Percentiles rank a stretch among this genome's conserved stretches.
phyloP scores from a whole-genome alignment of 2,797 vertebrate genomes.

The Diplodus puntazzo region DNA sequence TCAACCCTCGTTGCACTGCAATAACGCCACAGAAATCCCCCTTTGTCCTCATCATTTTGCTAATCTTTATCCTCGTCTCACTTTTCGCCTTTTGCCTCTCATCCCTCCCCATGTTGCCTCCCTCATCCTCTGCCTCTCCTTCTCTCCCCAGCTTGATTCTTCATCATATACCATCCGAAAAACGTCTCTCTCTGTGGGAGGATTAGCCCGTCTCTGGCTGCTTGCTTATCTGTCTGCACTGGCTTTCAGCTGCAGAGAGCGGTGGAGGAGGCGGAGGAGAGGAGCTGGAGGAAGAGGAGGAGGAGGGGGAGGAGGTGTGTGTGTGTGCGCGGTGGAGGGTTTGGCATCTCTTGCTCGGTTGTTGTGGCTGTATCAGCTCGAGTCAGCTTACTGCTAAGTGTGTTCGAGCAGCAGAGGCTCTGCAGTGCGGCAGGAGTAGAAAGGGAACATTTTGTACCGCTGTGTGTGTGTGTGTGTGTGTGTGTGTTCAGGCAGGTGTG shows the following conservation, averaged over 20 bases:
- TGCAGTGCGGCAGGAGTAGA: conserved; percentile 55
- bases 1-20: conserved; percentile 32
- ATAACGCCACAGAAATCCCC: conserved; percentile 42
- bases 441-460: conserved; percentile 50
- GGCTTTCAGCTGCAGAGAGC: conserved; percentile 67
- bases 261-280: conserved; percentile 41
- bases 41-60: conserved; percentile 48
- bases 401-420: conserved; percentile 41
- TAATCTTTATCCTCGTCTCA: conserved; percentile 65
- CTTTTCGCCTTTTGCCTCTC: conserved; percentile 47
- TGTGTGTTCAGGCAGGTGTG: conserved; percentile 3
- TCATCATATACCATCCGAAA: conserved; percentile 62
- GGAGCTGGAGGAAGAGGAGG: conserved; percentile 33
- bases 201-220: conserved; percentile 87
- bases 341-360: conserved; percentile 57
- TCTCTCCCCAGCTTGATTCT: conserved; percentile 58
- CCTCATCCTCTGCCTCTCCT: conserved; percentile 16
- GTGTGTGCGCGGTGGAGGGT: conserved; percentile 26
- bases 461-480: not conserved
- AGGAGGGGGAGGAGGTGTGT: not conserved
- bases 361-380: conserved; percentile 66
- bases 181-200: conserved; percentile 74
- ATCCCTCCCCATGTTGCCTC: conserved; percentile 25
- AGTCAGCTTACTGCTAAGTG: conserved; percentile 55
- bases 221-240: conserved; percentile 86